Evolutionary conservation across 1,140 invertebrate genomes (phyloP).

Genomic region (Heliconius hewitsoni): DNA sequence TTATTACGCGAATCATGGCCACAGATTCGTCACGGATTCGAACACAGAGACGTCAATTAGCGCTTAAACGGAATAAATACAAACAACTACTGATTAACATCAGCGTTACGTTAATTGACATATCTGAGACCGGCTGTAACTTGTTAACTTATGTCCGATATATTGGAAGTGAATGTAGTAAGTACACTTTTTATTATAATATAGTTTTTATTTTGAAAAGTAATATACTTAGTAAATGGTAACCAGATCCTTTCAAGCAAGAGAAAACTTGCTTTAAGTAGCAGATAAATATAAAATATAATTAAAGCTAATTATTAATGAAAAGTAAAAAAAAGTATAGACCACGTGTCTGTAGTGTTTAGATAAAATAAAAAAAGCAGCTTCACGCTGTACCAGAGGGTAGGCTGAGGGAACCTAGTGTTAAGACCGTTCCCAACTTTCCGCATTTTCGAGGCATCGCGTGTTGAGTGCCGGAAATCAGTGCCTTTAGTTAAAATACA

Average conservation of each 20-base stretch:
- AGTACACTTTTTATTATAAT: not conserved
- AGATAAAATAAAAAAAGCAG: too few species aligned
- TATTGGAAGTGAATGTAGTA: not conserved
- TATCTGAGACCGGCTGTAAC: not conserved
- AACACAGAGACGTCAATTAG: not conserved
- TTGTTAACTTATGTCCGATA: not conserved
- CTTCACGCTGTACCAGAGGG: too few species aligned
- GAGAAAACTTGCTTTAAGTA: too few species aligned
- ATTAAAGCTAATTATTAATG: too few species aligned
- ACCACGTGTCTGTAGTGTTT: too few species aligned
- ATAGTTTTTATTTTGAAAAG: not conserved
- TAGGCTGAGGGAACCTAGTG: too few species aligned
- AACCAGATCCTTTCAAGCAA: not conserved
- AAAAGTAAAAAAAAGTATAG: too few species aligned
- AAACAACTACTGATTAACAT: not conserved
- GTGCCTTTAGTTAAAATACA: not conserved
- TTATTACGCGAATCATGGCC: not conserved
- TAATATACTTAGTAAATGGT: not conserved
- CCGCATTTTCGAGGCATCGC: too few species aligned
- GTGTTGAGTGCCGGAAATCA: too few species aligned
- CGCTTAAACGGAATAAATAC: not conserved
- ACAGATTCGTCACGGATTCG: too few species aligned
- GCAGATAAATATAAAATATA: too few species aligned
- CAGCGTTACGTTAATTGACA: not conserved
- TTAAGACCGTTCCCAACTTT: too few species aligned